These are phyloP conservation scores for Lasioglossum pauxillum DNA, from an alignment of 2,888 invertebrate species.

Conservation along the genomic window DNA sequence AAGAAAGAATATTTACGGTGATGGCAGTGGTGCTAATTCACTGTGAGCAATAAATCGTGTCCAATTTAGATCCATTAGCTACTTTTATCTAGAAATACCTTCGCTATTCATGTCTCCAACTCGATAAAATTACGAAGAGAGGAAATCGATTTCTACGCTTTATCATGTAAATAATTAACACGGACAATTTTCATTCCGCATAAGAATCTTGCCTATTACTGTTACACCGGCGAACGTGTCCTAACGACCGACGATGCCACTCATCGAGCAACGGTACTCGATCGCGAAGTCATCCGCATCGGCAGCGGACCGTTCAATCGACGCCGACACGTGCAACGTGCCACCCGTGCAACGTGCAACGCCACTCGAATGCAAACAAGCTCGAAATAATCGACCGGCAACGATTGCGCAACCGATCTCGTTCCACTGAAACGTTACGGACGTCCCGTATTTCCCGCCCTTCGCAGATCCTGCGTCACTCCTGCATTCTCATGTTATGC, in stretches of 20 bases:
- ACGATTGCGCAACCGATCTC: slow-evolving; percentile 21
- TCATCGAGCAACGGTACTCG: slow-evolving; percentile 27
- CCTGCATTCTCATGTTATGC: neutral
- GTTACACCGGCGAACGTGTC: neutral
- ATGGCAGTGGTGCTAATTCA: too few species aligned
- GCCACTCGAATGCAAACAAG: slow-evolving; percentile 33
- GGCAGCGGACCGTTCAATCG: slow-evolving; percentile 35
- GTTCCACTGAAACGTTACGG: neutral
- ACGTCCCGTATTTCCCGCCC: slow-evolving; percentile 1
- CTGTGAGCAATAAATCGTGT: too few species aligned
- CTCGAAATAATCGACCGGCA: neutral
- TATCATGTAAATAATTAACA: neutral
- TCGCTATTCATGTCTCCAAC: too few species aligned
- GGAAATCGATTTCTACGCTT: too few species aligned
- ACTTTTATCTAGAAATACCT: too few species aligned
- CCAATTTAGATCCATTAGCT: too few species aligned
- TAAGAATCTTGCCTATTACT: neutral
- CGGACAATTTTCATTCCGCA: neutral
- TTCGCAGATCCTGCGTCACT: neutral
- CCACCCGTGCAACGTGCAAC: neutral
- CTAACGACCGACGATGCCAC: neutral
- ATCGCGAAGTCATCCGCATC: slow-evolving; percentile 33
- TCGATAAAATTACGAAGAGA: too few species aligned
- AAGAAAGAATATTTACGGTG: too few species aligned
- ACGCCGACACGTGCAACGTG: slow-evolving; percentile 11